Conservation (phyloP, 1,140 invertebrate species). For the Platyura marginata region DNA sequence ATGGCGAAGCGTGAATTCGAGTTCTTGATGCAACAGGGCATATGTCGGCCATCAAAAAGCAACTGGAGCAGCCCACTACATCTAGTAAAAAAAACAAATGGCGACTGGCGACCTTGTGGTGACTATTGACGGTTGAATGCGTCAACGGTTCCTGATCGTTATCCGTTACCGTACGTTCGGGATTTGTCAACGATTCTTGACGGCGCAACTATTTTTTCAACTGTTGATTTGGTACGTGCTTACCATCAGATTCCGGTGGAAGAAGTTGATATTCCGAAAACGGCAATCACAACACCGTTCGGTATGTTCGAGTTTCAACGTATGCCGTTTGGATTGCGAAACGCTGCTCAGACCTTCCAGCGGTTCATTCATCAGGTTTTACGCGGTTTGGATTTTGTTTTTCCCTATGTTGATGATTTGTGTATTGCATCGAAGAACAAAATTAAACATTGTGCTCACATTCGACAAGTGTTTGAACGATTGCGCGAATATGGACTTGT, state of each 20-base stretch:
- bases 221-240: constrained; percentile 27
- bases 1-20: constrained; percentile 10
- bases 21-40: constrained; percentile 15
- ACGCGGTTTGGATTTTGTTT: constrained; percentile 16
- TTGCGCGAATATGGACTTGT: constrained; percentile 10
- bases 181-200: constrained; percentile 17
- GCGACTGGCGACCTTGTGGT: constrained; percentile 19
- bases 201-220: constrained; percentile 23
- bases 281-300: constrained; percentile 19
- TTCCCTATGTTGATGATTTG: constrained; percentile 28
- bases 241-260: constrained; percentile 19
- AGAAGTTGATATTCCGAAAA: constrained; percentile 18
- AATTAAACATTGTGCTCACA: constrained; percentile 13
- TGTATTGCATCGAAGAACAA: constrained; percentile 21
- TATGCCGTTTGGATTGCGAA: constrained; percentile 20
- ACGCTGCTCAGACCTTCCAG: constrained; percentile 26
- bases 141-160: constrained; percentile 18
- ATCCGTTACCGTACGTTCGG: constrained; percentile 13
- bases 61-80: constrained; percentile 26
- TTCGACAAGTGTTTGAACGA: constrained; percentile 9
- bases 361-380: constrained; percentile 28
- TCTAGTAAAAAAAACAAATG: constrained; percentile 22
- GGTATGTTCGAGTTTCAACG: constrained; percentile 17
- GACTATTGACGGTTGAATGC: constrained; percentile 27
- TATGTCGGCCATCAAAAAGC: constrained; percentile 10